Evolutionary conservation across 2,113 vertebrate genomes (phyloP), one percentile per base, ranked within the genome.

Genomic region (Micronycteris hirsuta): DNA sequence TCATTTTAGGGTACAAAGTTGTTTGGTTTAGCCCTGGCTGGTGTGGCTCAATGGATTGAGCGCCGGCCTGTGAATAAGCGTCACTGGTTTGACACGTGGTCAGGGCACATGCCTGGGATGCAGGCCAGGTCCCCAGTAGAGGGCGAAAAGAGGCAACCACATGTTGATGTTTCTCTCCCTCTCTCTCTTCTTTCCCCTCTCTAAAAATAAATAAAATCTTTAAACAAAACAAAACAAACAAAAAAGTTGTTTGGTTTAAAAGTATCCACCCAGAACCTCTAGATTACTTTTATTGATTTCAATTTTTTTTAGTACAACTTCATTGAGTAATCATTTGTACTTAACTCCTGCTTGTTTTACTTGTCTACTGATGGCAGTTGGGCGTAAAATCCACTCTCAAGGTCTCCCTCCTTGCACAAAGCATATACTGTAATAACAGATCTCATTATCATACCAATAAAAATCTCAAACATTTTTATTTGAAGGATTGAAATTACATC

Each of bases 211-310:
- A 58, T 58, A 58, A 24, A 58, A 58, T 58, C 22, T 58, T 58
- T 56, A 56, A 56, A 56, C 54, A 58, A 58, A 58, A 56, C 54
- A 24, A 58, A 58, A 24, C 56, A 56, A 56, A 58, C 56, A 58
- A 58, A 58, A 91, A 95, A 96, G 91, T 85, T 61, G 94, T 97
- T 97, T 87, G 67, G 47, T 45, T 97, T 97, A 91, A 80, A 95
- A 95, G 49, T 96, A 95, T 96, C 95, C 58, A 97, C 91, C 91
- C 95, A 97, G 97, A 98, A 95, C 93, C 95, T 98, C 97, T 97
- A 94, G 94, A 96, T 97, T 98, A 96, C 87, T 98, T 98, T 97
- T 94, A 96, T 52, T 92, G 28, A 24, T 91, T 97, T 97, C 58
- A 91, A 74, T 91, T 91, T 91, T 58, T 82, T 95, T 43, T 22